Conservation (phyloP, 2,113 vertebrate species). For the Ceyx melanurus region DNA sequence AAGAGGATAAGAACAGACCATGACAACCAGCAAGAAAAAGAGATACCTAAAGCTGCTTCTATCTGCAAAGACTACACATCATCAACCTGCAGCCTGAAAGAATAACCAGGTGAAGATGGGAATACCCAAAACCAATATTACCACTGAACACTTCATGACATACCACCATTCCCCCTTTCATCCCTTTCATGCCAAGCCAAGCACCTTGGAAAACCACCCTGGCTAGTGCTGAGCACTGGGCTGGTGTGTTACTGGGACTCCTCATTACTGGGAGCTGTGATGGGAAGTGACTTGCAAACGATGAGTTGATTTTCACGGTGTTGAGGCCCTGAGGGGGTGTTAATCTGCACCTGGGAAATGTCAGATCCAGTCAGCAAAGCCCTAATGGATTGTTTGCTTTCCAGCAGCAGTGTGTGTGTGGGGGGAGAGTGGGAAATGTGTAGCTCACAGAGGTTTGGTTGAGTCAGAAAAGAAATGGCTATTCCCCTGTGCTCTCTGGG, state of each 20-base stretch:
- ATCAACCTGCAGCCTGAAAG: not conserved
- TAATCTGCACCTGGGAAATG: conserved; percentile 65
- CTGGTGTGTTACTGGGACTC: not conserved
- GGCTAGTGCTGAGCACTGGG: not conserved
- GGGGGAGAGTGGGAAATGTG: not conserved
- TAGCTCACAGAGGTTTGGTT: not conserved
- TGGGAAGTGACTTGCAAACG: not conserved
- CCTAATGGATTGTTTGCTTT: conserved; percentile 42
- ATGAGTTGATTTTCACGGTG: conserved; percentile 13
- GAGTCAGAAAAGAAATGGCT: not conserved
- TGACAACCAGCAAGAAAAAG: not conserved
- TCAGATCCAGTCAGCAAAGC: conserved; percentile 27
- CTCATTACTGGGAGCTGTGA: not conserved
- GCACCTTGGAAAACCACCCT: not conserved
- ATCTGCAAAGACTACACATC: not conserved
- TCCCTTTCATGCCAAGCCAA: not conserved
- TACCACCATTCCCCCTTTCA: rapidly evolving
- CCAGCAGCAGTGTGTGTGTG: not conserved
- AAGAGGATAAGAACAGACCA: not conserved
- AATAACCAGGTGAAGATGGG: not conserved
- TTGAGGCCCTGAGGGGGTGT: not conserved
- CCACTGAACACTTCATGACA: not conserved
- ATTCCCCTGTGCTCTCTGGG: conserved; percentile 18
- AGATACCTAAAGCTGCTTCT: not conserved
- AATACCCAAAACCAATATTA: not conserved